A percentile compares a stretch with the other conserved stretches of the same genome.
These are phyloP conservation scores for Mus minutoides DNA, from an alignment of 2,797 vertebrate genomes.

Conservation along the genomic window DNA sequence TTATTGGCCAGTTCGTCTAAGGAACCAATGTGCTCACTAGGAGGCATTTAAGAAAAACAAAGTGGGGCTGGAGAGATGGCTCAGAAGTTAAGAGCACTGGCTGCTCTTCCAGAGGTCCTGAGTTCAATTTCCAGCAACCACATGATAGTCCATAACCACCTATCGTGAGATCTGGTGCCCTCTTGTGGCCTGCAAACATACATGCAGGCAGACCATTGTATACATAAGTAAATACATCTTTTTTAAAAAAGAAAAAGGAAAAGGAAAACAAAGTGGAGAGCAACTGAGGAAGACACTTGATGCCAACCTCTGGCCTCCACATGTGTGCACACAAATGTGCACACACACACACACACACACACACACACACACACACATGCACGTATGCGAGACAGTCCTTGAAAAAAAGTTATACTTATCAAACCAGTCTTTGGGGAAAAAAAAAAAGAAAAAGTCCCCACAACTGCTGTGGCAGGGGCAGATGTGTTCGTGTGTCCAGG, in stretches of 20 bases:
- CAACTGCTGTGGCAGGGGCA: neutral
- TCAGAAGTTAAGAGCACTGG: too few species aligned
- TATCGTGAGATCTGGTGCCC: too few species aligned
- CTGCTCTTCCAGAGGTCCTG: too few species aligned
- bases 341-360: neutral
- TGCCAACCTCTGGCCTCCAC: neutral
- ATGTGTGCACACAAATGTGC: too few species aligned
- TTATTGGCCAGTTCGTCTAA: neutral
- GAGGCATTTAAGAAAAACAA: neutral
- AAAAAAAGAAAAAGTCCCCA: slow-evolving; percentile 48
- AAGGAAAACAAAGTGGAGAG: neutral
- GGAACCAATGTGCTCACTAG: neutral
- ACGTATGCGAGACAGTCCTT: neutral
- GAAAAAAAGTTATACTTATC: neutral
- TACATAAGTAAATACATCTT: too few species aligned
- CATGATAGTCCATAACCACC: too few species aligned
- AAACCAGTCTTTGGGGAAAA: neutral
- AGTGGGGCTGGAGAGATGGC: too few species aligned
- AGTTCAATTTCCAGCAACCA: too few species aligned
- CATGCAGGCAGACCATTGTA: too few species aligned
- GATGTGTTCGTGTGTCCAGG: neutral
- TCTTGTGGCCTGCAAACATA: too few species aligned
- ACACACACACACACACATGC: neutral
- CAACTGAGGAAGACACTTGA: neutral
- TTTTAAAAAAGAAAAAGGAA: too few species aligned